phyloP scores from a whole-genome alignment of 2,797 vertebrate species.

The Centropyge bicolor region DNA sequence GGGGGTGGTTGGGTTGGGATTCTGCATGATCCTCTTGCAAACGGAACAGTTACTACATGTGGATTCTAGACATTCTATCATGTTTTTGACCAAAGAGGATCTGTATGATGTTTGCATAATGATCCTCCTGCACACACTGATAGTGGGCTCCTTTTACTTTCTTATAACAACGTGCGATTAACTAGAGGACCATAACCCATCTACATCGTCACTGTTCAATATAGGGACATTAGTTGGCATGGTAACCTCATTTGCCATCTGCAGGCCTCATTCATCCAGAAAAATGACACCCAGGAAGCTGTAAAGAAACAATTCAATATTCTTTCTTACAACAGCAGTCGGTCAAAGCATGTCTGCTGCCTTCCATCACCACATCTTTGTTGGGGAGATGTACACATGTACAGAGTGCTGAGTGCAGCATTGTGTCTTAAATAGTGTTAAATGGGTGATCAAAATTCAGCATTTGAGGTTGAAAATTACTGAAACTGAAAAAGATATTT shows the following conservation, averaged over 20 bases:
- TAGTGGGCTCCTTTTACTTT: constrained; percentile 42
- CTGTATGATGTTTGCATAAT: constrained; percentile 6
- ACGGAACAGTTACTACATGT: constrained; percentile 6
- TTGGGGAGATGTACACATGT: constrained; percentile 11
- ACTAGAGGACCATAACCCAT: constrained; percentile 53
- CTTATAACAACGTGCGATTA: constrained; percentile 49
- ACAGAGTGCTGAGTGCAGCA: constrained; percentile 2
- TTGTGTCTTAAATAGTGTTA: constrained; percentile 18
- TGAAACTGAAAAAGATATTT: background rate
- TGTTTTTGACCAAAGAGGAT: constrained; percentile 26
- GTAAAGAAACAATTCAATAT: constrained; percentile 76
- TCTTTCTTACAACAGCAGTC: constrained; percentile 49
- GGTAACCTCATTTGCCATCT: constrained; percentile 80
- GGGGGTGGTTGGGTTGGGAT: background rate
- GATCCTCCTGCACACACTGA: constrained; percentile 27
- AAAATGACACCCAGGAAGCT: constrained; percentile 75
- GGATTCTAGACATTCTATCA: background rate
- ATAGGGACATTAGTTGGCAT: constrained; percentile 76
- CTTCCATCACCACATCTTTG: constrained; percentile 20
- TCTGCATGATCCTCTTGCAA: constrained; percentile 6
- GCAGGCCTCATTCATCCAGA: constrained; percentile 75
- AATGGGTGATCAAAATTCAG: constrained; percentile 24
- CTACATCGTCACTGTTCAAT: constrained; percentile 64
- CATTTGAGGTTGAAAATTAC: constrained; percentile 10
- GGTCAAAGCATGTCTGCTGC: constrained; percentile 54